These are phyloP conservation scores for Taphrorychus bicolor DNA, from an alignment of 2,888 invertebrate species.

Conservation along the genomic window DNA sequence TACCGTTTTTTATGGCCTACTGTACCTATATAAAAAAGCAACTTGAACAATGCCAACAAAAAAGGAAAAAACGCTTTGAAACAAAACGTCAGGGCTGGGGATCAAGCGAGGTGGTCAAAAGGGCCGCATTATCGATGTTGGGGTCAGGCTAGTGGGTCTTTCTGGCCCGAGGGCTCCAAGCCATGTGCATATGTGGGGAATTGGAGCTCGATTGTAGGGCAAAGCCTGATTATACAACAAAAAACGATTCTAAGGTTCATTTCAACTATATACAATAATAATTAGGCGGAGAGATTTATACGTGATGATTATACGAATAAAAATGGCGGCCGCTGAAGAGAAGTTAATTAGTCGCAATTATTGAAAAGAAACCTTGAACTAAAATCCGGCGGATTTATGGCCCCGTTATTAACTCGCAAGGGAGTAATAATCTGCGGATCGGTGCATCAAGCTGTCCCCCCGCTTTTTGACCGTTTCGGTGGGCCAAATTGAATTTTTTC, in stretches of 20 bases:
- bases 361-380: not conserved
- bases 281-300: not conserved
- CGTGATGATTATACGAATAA: not conserved
- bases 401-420: not conserved
- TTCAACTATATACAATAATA: not conserved
- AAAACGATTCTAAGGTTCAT: not conserved
- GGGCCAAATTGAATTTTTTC: slow-evolving; percentile 51
- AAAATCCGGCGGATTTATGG: not conserved
- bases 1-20: too few species aligned
- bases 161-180: slow-evolving; percentile 22
- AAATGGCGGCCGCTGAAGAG: too few species aligned
- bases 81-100: not conserved
- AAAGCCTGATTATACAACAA: not conserved
- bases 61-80: not conserved
- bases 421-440: not conserved
- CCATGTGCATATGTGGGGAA: slow-evolving; percentile 38
- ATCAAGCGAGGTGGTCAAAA: slow-evolving; percentile 25
- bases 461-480: slow-evolving; percentile 49
- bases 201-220: slow-evolving; percentile 9
- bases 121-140: slow-evolving; percentile 37
- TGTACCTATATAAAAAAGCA: too few species aligned
- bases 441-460: slow-evolving; percentile 34
- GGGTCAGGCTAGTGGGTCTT: slow-evolving; percentile 36
- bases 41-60: too few species aligned
- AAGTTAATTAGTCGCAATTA: not conserved